Conservation (phyloP, 2,113 vertebrate genomes). For the Cinclus mexicanus region DNA sequence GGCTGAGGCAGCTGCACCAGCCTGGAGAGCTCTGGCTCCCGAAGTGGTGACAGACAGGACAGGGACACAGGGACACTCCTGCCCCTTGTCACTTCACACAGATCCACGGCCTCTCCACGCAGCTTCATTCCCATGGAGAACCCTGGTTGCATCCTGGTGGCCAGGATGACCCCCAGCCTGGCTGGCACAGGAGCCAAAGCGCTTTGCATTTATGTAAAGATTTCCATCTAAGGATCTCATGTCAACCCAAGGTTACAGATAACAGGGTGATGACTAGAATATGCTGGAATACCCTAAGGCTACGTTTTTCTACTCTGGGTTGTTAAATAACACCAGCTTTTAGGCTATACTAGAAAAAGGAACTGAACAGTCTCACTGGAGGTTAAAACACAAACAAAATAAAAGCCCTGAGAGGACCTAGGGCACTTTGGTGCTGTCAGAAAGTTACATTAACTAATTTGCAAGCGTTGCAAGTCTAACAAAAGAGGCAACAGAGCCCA, state of each 20-base stretch:
- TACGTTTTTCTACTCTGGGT: conserved; percentile 21
- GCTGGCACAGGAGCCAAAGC: background rate
- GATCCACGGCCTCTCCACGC: background rate
- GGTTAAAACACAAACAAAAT: conserved; percentile 25
- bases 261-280: conserved; percentile 25
- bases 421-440: conserved; percentile 8
- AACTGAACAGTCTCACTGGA: background rate
- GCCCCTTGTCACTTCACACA: background rate
- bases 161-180: background rate
- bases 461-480: background rate
- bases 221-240: conserved; percentile 7
- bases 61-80: background rate
- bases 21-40: background rate
- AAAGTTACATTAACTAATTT: conserved; percentile 36
- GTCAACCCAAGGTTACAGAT: conserved; percentile 26
- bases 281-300: background rate
- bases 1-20: background rate
- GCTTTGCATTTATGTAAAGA: conserved; percentile 15
- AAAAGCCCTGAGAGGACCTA: background rate
- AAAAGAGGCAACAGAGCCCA: background rate
- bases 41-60: background rate
- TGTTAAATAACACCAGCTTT: conserved; percentile 54
- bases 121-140: background rate
- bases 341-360: conserved; percentile 9
- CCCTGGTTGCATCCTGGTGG: fast-evolving